Conservation (phyloP, 2,113 vertebrate genomes). For the Periophthalmus modestus region DNA sequence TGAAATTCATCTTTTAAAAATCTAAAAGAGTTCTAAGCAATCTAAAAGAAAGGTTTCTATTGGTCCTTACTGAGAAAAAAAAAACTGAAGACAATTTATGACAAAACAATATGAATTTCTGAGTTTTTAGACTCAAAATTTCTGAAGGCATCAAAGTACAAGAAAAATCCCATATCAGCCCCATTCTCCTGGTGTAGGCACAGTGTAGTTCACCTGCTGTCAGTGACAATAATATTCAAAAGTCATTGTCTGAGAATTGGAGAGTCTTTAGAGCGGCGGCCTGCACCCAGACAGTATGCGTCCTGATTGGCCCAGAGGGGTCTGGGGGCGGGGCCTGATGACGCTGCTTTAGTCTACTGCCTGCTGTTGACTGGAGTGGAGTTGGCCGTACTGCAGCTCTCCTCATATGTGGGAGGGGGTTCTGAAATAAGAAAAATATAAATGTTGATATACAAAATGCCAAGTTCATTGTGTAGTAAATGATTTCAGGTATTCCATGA, state of each 20-base stretch:
- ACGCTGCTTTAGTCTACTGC: conserved; percentile 45
- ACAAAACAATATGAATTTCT: background rate
- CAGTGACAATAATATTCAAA: background rate
- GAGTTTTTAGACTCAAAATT: background rate
- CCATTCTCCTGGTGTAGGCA: conserved; percentile 50
- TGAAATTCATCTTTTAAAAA: background rate
- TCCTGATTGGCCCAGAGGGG: conserved; percentile 31
- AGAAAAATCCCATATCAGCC: conserved; percentile 38
- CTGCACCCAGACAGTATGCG: conserved; percentile 10
- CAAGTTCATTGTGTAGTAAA: too few relatives aligned
- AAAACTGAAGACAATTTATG: background rate
- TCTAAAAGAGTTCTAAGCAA: background rate
- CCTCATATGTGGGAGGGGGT: conserved; percentile 93
- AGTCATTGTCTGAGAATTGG: conserved; percentile 20
- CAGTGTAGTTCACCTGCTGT: conserved; percentile 42
- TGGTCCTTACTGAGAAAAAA: background rate
- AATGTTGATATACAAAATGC: conserved; percentile 12
- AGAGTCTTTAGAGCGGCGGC: conserved; percentile 25
- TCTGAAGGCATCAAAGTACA: conserved; percentile 81
- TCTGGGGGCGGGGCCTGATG: conserved; percentile 17
- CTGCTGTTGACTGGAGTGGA: conserved; percentile 75
- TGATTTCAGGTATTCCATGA: too few relatives aligned
- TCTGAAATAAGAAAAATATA: conserved; percentile 74
- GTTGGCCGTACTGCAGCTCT: conserved; percentile 88
- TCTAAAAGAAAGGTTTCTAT: background rate